Evolutionary conservation across 2,797 vertebrate genomes (phyloP), one percentile per base, ranked within the genome.

Genomic region (Phalanger gymnotis): DNA sequence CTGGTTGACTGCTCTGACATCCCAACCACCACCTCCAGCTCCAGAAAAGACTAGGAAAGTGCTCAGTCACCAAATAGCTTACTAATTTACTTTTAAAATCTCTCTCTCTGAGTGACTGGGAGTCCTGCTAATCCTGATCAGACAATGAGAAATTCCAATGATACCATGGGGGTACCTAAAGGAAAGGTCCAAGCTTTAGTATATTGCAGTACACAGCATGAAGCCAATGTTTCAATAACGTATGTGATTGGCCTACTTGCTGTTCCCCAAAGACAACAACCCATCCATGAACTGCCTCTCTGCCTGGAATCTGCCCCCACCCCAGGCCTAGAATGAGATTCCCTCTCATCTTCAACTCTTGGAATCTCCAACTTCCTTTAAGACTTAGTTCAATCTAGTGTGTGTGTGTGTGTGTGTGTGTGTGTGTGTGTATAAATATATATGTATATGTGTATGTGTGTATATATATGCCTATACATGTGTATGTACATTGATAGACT

Each of bases 21-120:
- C 96, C 4, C 25, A 97, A 96, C 40, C 90, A 94, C 61, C 13
- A 81, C 90, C 61, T 96, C 87, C 92, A 90, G 1, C 54, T 73
- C 90, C 58, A 90, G 3, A 93, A 91, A 40, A 91, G 93, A 94
- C 34, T 90, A 91, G 92, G 53, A 91, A 94, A 94, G 30, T 28
- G 5, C 14, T 91, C 40, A 73, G 6, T 27, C 52, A 53, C 91
- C 90, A 7, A 47, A 87, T 51, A 87, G 73, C 19, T 87, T 47
- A 87, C 73, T 87, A 51, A 51, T 87, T 87, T 87, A 51, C 40
- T 87, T 87, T 47, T 87, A 51, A 87, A 66, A 47, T 97, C 93
- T 94, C 61, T 51, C 34, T 92, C 58, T 54, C 53, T 66, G 66
- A 5, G 54, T 54, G 40, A 34, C 51, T 52, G 47, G 0, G 14